Evolutionary conservation across 2,888 invertebrate species (phyloP).

Genomic region (Ochropleura leucogaster): DNA sequence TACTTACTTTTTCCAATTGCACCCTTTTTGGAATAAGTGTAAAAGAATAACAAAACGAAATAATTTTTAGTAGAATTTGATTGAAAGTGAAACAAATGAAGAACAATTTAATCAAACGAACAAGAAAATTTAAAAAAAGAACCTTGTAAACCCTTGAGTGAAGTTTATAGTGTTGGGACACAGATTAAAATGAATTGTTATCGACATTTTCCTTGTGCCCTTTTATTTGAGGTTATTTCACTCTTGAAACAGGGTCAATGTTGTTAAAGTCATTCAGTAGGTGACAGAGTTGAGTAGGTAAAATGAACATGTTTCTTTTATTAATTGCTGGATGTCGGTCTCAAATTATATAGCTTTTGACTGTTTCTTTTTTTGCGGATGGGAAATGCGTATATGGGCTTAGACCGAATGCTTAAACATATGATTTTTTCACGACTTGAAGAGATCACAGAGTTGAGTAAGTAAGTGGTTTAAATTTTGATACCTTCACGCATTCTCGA

Average conservation of each 20-base stretch:
- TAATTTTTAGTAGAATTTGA: background rate
- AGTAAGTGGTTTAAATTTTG: background rate
- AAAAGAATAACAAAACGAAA: background rate
- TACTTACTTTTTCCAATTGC: too few relatives aligned
- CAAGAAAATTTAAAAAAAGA: background rate
- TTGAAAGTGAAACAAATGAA: background rate
- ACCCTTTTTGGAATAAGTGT: background rate
- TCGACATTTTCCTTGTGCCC: conserved; percentile 33
- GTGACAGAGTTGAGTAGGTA: background rate
- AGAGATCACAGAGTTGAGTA: too few relatives aligned
- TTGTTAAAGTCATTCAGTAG: background rate
- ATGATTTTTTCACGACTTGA: too few relatives aligned
- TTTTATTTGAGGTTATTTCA: conserved; percentile 9
- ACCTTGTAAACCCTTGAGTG: background rate
- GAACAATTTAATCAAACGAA: background rate
- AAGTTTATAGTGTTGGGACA: conserved; percentile 19
- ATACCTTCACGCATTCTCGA: too few relatives aligned
- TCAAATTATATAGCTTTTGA: background rate
- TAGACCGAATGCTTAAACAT: too few relatives aligned
- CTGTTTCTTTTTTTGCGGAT: too few relatives aligned
- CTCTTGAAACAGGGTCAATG: conserved; percentile 36
- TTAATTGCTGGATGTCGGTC: background rate
- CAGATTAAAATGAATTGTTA: conserved; percentile 28
- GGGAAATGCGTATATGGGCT: too few relatives aligned
- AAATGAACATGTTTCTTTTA: background rate